Base-by-base conservation (phyloP, 2,888 invertebrate species). In the Pediacus dermestoides region DNA sequence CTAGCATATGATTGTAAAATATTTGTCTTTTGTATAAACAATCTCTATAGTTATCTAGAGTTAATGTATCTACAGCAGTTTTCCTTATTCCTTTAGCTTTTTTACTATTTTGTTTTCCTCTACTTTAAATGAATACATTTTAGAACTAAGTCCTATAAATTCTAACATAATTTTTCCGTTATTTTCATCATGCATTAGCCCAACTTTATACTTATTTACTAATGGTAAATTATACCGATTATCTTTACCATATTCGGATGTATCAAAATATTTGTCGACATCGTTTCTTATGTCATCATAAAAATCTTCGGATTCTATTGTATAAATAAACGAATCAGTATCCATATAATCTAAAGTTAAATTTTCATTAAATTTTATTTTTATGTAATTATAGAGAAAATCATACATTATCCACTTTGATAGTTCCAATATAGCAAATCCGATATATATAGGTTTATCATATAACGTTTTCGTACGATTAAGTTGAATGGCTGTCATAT, bases 111-210 rank as follows among this genome's bases (percentile, higher is more conserved):
- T n/a, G n/a, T n/a, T n/a, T n/a, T n/a, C n/a, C n/a, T n/a, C n/a
- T n/a, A n/a, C n/a, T n/a, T n/a, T n/a, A n/a, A n/a, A n/a, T n/a
- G n/a, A n/a, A n/a, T n/a, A n/a, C n/a, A n/a, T n/a, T n/a, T n/a
- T n/a, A n/a, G n/a, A 1, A 60, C 45, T 44, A 60, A 64, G 42
- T 62, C 55, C n/a, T n/a, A n/a, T n/a, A n/a, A n/a, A n/a, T n/a
- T n/a, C n/a, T n/a, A n/a, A n/a, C n/a, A n/a, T n/a, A 1, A 43
- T 53, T 46, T 62, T 57, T 2, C 61, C 59, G 14, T 54, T 51
- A 27, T 47, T 51, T 38, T 64, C 63, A 47, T 62, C 60, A 43
- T 64, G 63, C 53, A 64, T 58, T 22, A 61, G 34, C 2, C 63
- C 60, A 2, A 58, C 13, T 3, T 57, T 46, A 45, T 61, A 63